phyloP scores from a whole-genome alignment of 2,113 vertebrate genomes.

The Micromys minutus region DNA sequence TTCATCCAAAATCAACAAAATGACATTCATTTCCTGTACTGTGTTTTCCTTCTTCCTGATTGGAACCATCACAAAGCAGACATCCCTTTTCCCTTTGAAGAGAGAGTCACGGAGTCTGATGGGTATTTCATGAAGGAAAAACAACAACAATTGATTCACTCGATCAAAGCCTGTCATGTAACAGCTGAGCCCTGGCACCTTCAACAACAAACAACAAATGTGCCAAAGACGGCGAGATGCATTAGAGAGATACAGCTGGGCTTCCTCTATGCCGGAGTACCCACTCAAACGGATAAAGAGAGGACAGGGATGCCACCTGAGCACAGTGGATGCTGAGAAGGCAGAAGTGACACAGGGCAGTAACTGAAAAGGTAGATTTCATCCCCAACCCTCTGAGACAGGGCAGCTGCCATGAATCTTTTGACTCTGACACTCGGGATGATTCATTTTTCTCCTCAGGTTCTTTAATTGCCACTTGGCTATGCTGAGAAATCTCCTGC shows the following conservation, averaged over 20 bases:
- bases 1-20: constrained; percentile 73
- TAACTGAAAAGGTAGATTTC: constrained; percentile 70
- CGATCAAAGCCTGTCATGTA: constrained; percentile 78
- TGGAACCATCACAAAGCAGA: constrained; percentile 59
- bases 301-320: constrained; percentile 1
- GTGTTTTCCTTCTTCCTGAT: constrained; percentile 58
- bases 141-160: constrained; percentile 60
- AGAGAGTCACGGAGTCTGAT: constrained; percentile 55
- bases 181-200: constrained; percentile 72
- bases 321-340: constrained; percentile 50
- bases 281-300: constrained; percentile 65
- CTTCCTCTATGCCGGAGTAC: constrained; percentile 58
- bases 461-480: constrained; percentile 75
- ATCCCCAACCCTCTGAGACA: constrained; percentile 35
- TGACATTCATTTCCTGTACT: constrained; percentile 53
- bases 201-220: constrained; percentile 66
- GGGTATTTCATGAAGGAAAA: constrained; percentile 71
- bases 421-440: constrained; percentile 54
- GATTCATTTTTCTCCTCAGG: constrained; percentile 70
- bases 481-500: constrained; percentile 60
- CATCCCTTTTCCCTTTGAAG: constrained; percentile 73
- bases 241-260: constrained; percentile 70
- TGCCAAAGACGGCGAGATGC: constrained; percentile 71
- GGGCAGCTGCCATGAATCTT: constrained; percentile 68
- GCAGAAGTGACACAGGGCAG: constrained; percentile 17